Evolutionary conservation across 2,888 invertebrate genomes (phyloP).

Genomic region (Oasisia sp.): DNA sequence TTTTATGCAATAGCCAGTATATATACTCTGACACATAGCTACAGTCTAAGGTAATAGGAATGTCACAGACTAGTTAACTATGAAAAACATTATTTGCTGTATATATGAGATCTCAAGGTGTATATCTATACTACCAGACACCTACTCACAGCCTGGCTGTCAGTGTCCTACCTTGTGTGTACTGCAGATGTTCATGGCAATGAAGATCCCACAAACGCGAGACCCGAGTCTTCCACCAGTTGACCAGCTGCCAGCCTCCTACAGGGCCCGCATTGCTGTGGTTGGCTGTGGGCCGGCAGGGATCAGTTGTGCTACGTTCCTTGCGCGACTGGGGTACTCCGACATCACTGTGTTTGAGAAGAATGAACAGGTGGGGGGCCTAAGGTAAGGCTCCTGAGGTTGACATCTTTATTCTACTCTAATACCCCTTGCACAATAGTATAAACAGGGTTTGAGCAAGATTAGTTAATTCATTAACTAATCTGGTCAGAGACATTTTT

Average conservation of each 20-base stretch:
- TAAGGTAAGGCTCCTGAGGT: constrained; percentile 73
- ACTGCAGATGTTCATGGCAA: constrained; percentile 86
- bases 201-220: constrained; percentile 89
- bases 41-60: too few relatives aligned
- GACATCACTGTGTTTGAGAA: constrained; percentile 93
- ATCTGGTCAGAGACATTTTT: too few relatives aligned
- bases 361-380: constrained; percentile 85
- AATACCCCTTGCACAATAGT: too few relatives aligned
- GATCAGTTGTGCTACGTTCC: constrained; percentile 94
- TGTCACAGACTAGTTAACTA: too few relatives aligned
- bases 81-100: too few relatives aligned
- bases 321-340: constrained; percentile 91
- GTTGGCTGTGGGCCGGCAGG: constrained; percentile 97
- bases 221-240: constrained; percentile 72
- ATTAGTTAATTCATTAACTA: too few relatives aligned
- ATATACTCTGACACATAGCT: too few relatives aligned
- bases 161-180: background rate
- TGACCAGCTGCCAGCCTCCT: constrained; percentile 62
- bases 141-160: background rate
- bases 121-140: background rate
- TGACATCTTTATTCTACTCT: too few relatives aligned
- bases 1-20: too few relatives aligned
- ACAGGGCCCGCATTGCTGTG: constrained; percentile 80
- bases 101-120: too few relatives aligned
- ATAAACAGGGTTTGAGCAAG: too few relatives aligned